Percentiles rank a stretch among this genome's conserved stretches.
Evolutionary conservation across 2,888 invertebrate genomes (phyloP).

Genomic region (Rhogogaster chlorosoma): DNA sequence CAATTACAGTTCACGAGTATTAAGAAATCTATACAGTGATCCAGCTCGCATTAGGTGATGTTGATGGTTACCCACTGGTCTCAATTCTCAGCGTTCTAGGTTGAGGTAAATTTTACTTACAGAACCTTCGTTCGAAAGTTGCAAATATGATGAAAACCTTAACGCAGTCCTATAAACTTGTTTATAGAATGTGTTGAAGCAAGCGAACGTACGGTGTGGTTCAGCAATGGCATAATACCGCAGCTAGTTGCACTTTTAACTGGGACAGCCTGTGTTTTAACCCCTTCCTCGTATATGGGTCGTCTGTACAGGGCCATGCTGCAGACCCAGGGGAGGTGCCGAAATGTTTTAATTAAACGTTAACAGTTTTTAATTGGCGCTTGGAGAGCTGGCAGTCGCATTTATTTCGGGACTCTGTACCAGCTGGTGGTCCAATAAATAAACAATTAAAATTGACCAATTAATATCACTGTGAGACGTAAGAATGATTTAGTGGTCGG

Average conservation of each 20-base stretch:
- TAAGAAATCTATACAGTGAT: background rate
- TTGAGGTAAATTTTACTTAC: conserved; percentile 7
- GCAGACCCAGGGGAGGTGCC: conserved; percentile 57
- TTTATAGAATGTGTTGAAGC: conserved; percentile 2
- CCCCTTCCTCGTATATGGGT: conserved; percentile 29
- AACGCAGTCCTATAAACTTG: conserved; percentile 17
- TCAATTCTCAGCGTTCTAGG: background rate
- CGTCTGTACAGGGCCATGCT: conserved; percentile 29
- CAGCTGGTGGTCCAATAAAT: conserved; percentile 10
- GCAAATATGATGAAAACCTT: conserved; percentile 57
- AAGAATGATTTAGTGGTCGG: conserved; percentile 1
- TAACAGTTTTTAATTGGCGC: conserved; percentile 70
- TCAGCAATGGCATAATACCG: background rate
- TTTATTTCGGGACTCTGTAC: conserved; percentile 65
- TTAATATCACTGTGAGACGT: conserved; percentile 12
- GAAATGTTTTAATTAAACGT: conserved; percentile 70
- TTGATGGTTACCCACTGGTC: conserved; percentile 58
- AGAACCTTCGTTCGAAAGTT: conserved; percentile 29
- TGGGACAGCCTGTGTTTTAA: conserved; percentile 52
- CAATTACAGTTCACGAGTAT: background rate
- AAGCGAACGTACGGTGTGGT: background rate
- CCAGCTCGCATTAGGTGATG: conserved; percentile 59
- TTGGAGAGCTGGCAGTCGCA: conserved; percentile 61
- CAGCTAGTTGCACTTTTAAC: conserved; percentile 58
- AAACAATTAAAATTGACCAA: conserved; percentile 35